Evolutionary conservation across 2,888 invertebrate species (phyloP).

Genomic region (Nasonia oneida): DNA sequence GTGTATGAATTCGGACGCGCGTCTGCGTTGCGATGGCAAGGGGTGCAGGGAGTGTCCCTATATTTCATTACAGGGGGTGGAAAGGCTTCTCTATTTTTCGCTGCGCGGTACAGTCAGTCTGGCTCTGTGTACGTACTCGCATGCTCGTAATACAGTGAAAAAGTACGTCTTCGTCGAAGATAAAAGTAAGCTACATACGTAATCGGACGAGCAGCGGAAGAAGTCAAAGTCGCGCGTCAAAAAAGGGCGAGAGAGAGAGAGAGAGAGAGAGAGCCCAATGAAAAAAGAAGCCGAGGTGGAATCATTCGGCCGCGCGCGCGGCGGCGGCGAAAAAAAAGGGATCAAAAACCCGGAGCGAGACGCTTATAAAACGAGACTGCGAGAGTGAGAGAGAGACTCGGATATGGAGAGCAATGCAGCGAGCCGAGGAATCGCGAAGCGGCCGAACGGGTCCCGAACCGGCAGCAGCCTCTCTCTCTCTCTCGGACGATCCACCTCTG

Average conservation of each 20-base stretch:
- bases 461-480: constrained; percentile 64
- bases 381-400: constrained; percentile 56
- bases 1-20: not conserved
- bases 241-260: not conserved
- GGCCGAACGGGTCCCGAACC: constrained; percentile 74
- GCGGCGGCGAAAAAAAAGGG: constrained; percentile 60
- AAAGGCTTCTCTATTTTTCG: too few species aligned
- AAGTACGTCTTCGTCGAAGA: too few species aligned
- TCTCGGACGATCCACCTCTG: constrained; percentile 22
- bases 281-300: constrained; percentile 27
- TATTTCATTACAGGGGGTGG: not conserved
- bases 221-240: not conserved
- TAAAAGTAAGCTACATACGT: not conserved
- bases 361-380: constrained; percentile 2
- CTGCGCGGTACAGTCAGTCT: too few species aligned
- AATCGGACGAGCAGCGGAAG: not conserved
- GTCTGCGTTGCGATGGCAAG: not conserved
- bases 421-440: constrained; percentile 65
- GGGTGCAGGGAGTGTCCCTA: not conserved
- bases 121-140: too few species aligned
- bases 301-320: constrained; percentile 58
- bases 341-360: constrained; percentile 39
- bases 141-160: too few species aligned
- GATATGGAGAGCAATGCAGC: constrained; percentile 47
- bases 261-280: not conserved